A percentile compares a stretch with the other conserved stretches of the same genome.
These are phyloP conservation scores for Lycophotia porphyrea DNA, from an alignment of 2,888 invertebrate genomes.

Conservation along the genomic window DNA sequence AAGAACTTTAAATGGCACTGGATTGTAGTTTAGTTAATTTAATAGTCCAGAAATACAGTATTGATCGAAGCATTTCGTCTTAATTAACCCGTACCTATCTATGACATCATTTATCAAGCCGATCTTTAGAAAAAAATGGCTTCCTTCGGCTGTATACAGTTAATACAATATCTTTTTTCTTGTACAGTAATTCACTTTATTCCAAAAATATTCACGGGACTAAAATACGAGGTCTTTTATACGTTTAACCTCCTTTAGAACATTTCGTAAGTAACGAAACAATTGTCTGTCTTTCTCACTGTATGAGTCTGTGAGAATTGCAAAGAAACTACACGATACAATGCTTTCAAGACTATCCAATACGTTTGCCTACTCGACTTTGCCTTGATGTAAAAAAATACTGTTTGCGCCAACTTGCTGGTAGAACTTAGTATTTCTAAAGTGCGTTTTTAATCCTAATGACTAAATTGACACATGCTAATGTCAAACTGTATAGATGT, in stretches of 20 bases:
- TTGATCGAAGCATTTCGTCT: slow-evolving; percentile 8
- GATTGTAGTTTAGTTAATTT: slow-evolving; percentile 4
- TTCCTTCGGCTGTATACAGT: neutral
- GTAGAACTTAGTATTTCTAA: slow-evolving; percentile 16
- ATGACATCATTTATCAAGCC: slow-evolving; percentile 14
- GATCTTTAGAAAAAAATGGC: slow-evolving; percentile 5
- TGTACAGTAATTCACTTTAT: slow-evolving; percentile 3
- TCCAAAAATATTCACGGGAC: slow-evolving; percentile 17
- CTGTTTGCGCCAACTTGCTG: slow-evolving; percentile 16
- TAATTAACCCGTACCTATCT: neutral
- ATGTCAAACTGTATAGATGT: too few relatives aligned
- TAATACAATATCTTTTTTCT: neutral
- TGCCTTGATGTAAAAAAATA: slow-evolving; percentile 21
- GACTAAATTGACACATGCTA: too few relatives aligned
- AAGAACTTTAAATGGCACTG: neutral
- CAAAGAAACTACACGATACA: slow-evolving; percentile 50
- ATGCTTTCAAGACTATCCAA: slow-evolving; percentile 50
- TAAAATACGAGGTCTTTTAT: slow-evolving; percentile 11
- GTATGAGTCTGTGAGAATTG: slow-evolving; percentile 33
- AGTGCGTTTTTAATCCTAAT: too few relatives aligned
- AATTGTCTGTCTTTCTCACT: slow-evolving; percentile 22
- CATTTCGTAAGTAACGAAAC: slow-evolving; percentile 12
- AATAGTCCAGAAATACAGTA: slow-evolving; percentile 2
- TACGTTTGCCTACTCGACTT: slow-evolving; percentile 6
- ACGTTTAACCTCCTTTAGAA: slow-evolving; percentile 2